A percentile compares a stretch with the other conserved stretches of the same genome.
Conservation (phyloP, 2,113 vertebrate genomes). For the Trichomycterus rosablanca region DNA sequence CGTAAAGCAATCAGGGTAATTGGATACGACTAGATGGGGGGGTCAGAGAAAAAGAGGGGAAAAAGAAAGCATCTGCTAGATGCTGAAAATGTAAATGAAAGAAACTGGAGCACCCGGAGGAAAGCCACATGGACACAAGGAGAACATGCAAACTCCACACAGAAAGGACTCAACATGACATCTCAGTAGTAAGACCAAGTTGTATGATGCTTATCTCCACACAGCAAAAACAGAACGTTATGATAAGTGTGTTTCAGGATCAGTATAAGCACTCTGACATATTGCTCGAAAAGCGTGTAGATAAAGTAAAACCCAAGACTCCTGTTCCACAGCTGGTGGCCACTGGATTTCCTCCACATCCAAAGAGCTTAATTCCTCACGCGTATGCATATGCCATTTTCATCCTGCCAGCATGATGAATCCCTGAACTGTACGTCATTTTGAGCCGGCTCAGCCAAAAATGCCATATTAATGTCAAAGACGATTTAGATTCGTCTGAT, state of each 20-base stretch:
- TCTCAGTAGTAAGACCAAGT: too few species aligned
- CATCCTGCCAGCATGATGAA: conserved; percentile 55
- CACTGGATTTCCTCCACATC: conserved; percentile 60
- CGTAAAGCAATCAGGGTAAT: too few species aligned
- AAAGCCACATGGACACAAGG: too few species aligned
- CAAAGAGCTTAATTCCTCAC: conserved; percentile 64
- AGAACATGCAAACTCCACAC: too few species aligned
- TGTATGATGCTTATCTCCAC: background rate
- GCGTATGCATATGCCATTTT: conserved; percentile 69
- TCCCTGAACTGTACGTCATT: conserved; percentile 59
- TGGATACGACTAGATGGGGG: too few species aligned
- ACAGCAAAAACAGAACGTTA: conserved; percentile 69
- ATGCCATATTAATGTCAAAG: conserved; percentile 77
- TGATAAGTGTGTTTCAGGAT: conserved; percentile 64
- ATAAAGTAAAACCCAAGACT: conserved; percentile 62
- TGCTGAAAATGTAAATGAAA: too few species aligned
- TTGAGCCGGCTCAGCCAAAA: conserved; percentile 67
- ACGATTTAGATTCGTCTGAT: conserved; percentile 70
- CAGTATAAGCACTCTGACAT: conserved; percentile 47
- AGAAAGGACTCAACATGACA: too few species aligned
- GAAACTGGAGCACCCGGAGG: too few species aligned
- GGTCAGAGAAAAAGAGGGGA: too few species aligned
- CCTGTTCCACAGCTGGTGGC: conserved; percentile 41
- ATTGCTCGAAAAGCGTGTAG: conserved; percentile 44
- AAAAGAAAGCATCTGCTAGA: too few species aligned